These are phyloP conservation scores for Grantiella picta DNA, from an alignment of 2,113 vertebrate species.

Conservation along the genomic window DNA sequence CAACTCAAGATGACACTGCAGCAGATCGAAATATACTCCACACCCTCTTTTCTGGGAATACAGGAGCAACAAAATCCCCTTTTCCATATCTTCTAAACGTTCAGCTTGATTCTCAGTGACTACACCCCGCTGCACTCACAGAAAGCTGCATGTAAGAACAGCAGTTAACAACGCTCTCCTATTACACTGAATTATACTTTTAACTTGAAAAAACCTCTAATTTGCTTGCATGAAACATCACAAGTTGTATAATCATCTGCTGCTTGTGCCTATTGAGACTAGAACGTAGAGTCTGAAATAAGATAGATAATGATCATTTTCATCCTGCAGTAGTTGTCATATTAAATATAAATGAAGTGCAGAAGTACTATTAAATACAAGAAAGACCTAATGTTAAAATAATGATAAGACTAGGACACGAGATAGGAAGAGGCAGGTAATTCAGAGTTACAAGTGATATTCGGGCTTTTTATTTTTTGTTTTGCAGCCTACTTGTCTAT, in stretches of 20 bases:
- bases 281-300: constrained; percentile 31
- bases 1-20: neutral
- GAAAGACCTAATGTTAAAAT: constrained; percentile 37
- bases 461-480: neutral
- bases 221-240: constrained; percentile 52
- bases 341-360: constrained; percentile 51
- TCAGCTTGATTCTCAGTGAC: neutral
- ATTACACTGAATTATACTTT: constrained; percentile 64
- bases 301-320: constrained; percentile 60
- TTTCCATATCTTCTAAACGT: neutral
- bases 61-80: neutral
- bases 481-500: constrained; percentile 7
- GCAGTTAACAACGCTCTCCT: constrained; percentile 47
- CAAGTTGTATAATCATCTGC: constrained; percentile 52
- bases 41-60: neutral
- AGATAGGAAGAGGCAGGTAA: constrained; percentile 14
- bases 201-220: constrained; percentile 58
- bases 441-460: constrained; percentile 17
- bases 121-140: neutral
- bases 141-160: neutral
- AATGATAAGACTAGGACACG: constrained; percentile 42
- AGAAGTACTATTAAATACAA: constrained; percentile 28
- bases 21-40: neutral
- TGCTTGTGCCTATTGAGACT: constrained; percentile 54
- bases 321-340: constrained; percentile 44